These are phyloP conservation scores for Tanytarsus gracilentus DNA, from an alignment of 2,888 invertebrate genomes.

Conservation along the genomic window DNA sequence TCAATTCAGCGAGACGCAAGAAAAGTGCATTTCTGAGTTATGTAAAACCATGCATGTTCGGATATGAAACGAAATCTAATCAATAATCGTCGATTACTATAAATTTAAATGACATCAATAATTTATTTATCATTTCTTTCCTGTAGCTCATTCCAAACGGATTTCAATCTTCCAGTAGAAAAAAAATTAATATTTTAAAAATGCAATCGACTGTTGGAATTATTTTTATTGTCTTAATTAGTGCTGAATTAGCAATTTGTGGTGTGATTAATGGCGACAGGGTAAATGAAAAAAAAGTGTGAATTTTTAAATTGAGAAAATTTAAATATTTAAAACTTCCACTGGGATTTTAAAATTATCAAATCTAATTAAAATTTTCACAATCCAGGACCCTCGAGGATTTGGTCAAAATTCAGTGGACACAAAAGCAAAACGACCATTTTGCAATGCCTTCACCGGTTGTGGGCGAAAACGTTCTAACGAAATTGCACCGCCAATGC, in stretches of 20 bases:
- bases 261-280: too few species aligned
- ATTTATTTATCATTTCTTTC: neutral
- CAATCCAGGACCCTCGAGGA: constrained; percentile 11
- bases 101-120: neutral
- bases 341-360: too few species aligned
- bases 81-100: neutral
- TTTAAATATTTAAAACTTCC: too few species aligned
- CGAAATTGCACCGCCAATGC: constrained; percentile 43
- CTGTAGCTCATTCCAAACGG: neutral
- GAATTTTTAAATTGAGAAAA: too few species aligned
- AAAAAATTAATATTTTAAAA: neutral
- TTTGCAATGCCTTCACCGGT: constrained; percentile 85
- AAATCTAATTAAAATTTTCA: too few species aligned
- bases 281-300: too few species aligned
- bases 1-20: neutral
- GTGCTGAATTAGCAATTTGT: too few species aligned
- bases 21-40: constrained; percentile 12
- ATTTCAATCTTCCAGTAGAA: neutral
- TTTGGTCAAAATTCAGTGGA: constrained; percentile 8
- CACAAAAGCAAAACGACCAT: constrained; percentile 49
- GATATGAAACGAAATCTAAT: neutral
- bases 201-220: neutral
- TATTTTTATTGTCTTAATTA: neutral
- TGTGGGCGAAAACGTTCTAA: constrained; percentile 62
- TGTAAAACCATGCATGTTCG: constrained; percentile 6